These are phyloP conservation scores for Philereme vetulata DNA, from an alignment of 2,888 invertebrate species.

Conservation along the genomic window DNA sequence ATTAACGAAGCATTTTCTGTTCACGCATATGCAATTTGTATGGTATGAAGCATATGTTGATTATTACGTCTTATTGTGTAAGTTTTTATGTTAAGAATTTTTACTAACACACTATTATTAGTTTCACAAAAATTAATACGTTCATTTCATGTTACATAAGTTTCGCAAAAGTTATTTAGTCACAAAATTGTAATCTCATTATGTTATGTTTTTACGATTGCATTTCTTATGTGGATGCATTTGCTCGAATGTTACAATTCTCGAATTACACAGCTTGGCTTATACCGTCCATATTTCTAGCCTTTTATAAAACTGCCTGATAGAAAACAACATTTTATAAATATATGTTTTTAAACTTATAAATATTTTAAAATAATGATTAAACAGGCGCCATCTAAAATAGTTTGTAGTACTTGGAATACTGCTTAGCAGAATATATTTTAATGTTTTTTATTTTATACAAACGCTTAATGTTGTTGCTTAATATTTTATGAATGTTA, in stretches of 20 bases:
- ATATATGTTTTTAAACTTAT: neutral
- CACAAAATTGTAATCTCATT: constrained; percentile 49
- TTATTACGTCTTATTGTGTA: constrained; percentile 8
- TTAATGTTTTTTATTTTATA: constrained; percentile 29
- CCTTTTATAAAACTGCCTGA: constrained; percentile 9
- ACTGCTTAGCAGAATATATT: constrained; percentile 55
- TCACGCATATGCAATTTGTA: constrained; percentile 2
- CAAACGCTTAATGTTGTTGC: constrained; percentile 20
- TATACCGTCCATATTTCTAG: constrained; percentile 56
- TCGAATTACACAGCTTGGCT: constrained; percentile 51
- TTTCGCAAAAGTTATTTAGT: constrained; percentile 33
- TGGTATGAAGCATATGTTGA: constrained; percentile 9
- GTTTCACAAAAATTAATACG: constrained; percentile 6
- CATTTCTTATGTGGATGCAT: constrained; percentile 59
- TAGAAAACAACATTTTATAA: constrained; percentile 6
- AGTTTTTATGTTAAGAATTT: constrained; percentile 12
- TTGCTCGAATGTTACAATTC: constrained; percentile 39
- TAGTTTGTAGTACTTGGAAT: constrained; percentile 4
- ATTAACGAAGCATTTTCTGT: neutral
- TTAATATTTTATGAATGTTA: constrained; percentile 16
- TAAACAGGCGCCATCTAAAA: constrained; percentile 7
- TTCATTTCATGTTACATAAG: constrained; percentile 4
- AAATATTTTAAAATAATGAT: neutral
- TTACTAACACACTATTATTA: constrained; percentile 8
- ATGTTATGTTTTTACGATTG: constrained; percentile 45